Conservation (phyloP, 2,113 vertebrate species). For the Gobius niger region DNA sequence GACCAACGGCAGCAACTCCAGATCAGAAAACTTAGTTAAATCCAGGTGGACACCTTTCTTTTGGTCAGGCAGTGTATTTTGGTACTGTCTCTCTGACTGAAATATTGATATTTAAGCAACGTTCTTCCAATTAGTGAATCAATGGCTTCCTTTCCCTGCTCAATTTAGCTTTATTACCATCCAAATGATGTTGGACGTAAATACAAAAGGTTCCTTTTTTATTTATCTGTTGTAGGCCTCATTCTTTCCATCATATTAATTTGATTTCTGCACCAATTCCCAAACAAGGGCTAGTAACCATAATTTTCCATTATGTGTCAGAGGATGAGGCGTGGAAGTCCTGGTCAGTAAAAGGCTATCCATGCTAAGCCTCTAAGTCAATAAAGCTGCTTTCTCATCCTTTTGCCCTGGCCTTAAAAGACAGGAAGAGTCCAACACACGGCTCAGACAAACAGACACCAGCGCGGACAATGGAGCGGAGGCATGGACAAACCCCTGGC, state of each 20-base stretch:
- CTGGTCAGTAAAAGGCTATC: slow-evolving; percentile 46
- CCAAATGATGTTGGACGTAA: too few relatives aligned
- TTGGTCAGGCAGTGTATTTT: too few relatives aligned
- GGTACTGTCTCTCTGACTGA: too few relatives aligned
- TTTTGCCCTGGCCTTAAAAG: slow-evolving; percentile 52
- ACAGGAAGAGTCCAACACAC: slow-evolving; percentile 71
- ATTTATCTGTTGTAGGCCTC: too few relatives aligned
- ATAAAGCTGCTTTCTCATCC: slow-evolving; percentile 47
- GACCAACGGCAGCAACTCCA: too few relatives aligned
- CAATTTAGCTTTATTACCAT: background rate
- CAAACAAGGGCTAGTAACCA: background rate
- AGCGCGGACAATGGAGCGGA: slow-evolving; percentile 68
- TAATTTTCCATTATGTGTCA: slow-evolving; percentile 24
- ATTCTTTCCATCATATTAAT: background rate
- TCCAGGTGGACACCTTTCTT: too few relatives aligned
- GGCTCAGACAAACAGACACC: slow-evolving; percentile 73
- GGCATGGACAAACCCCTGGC: slow-evolving; percentile 69
- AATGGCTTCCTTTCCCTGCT: background rate
- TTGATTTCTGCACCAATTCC: background rate
- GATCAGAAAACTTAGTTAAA: too few relatives aligned
- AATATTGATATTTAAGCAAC: too few relatives aligned
- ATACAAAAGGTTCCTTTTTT: too few relatives aligned
- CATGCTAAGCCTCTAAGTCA: slow-evolving; percentile 43
- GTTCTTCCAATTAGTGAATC: background rate
- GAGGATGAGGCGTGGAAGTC: slow-evolving; percentile 25